Base-by-base conservation (phyloP, 2,888 invertebrate genomes). In the Parthenolecanium corni region DNA sequence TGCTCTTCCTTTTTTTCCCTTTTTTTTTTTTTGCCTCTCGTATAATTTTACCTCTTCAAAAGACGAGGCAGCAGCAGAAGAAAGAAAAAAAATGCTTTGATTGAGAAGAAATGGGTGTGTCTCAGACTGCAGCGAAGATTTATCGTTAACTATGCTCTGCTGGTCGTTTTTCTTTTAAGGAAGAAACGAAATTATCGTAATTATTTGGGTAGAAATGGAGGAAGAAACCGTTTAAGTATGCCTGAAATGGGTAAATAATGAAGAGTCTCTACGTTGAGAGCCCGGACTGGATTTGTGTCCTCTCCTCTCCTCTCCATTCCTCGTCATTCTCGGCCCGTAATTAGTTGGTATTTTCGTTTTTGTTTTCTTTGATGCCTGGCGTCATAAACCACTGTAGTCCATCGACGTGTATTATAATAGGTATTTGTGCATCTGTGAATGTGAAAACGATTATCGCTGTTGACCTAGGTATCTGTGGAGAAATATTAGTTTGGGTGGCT, bases 121-220 rank as follows among this genome's bases (percentile, higher is more conserved):
- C 31, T 9, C 31, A 31, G 31, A 31, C 31, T 9, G n/a, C n/a
- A 24, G 25, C 9, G 24, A n/a, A 9, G 51, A 25, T 51, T 25
- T 47, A 47, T 51, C 25, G n/a, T 16, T 11, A 51, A n/a, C 14
- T n/a, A 44, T 18, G 14, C 18, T 6, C 44, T 18, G 14, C 18
- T 6, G 6, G 31, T 9, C 31, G 31, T 31, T 31, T 9, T 31
- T 31, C 12, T 25, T 31, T 20, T 20, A 14, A 20, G 9, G n/a
- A 16, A 46, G 14, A 40, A 25, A 57, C 31, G 57, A 47, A 58
- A 58, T 58, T 58, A 58, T 38, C 38, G 52, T 36, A 52, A 52
- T 52, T 52, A 52, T 49, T 49, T 23, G 49, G 20, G 18, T 9
- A 49, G 21, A 21, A 49, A 31, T 31, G 31, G 31, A 31, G 31